Evolutionary conservation across 2,113 vertebrate genomes (phyloP), one percentile per base, ranked within the genome.

Genomic region (Callipepla californica): DNA sequence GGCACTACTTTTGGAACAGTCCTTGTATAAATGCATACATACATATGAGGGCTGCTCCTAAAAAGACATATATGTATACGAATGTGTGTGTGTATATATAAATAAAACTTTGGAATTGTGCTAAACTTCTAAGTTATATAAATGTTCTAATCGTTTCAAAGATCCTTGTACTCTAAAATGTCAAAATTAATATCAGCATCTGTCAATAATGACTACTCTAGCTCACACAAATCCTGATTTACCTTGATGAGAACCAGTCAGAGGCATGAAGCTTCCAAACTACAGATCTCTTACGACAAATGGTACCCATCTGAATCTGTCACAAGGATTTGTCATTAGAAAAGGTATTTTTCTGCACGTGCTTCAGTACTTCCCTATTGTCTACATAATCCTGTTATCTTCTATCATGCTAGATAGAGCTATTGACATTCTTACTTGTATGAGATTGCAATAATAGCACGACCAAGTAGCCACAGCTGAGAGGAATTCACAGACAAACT

Each of bases 11-110:
- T 40, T 40, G 40, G 40, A 40, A 12, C 11, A 40, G 40, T 40
- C 40, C 11, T 40, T 12, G 12, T 40, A 12, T 40, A 40, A 2
- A 9, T 1, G 8, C 1, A 17, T 3, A 4, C 7, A 8, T 4
- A 2, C 3, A 40, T 40, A 40, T 40, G 40, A 40, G 40, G 40
- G 40, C 40, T 40, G 40, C 11, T 40, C 40, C 40, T 40, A 40
- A 40, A 13, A 40, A 40, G 40, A 40, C 40, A 30, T 53, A 26
- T 53, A 53, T 44, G 2, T 30, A 10, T 53, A 13, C 9, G 3
- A 9, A 4, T 7, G 11, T n/a, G 17, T 40, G 16, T 30, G 6
- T 26, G 14, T 18, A 2, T 11, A 3, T n/a, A 21, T 3, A 18
- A n/a, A n/a, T 9, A 92, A 73, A 53, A 25, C 23, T 4, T 4